Conservation (phyloP, 2,113 vertebrate species). For the Clinocottus analis region DNA sequence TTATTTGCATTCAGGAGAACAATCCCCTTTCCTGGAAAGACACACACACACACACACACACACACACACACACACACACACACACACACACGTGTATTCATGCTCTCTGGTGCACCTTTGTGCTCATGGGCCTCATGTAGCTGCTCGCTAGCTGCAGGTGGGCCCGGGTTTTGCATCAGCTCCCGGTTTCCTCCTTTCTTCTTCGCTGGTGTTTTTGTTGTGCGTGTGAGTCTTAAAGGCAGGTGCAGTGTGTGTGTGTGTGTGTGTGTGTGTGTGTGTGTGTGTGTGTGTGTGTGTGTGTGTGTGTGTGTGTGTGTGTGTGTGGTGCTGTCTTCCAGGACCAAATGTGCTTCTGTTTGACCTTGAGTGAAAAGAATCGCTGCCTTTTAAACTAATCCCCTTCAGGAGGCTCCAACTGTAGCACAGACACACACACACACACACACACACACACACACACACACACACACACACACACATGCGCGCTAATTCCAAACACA, state of each 20-base stretch:
- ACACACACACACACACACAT: constrained; percentile 3
- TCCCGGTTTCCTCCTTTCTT: neutral
- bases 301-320: neutral
- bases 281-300: neutral
- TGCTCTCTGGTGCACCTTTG: neutral
- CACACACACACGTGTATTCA: neutral
- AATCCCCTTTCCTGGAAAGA: too few species aligned
- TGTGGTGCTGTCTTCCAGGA: constrained; percentile 26
- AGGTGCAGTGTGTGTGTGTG: neutral
- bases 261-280: neutral
- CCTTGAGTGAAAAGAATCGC: constrained; percentile 70
- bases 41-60: too few species aligned
- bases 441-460: constrained; percentile 2
- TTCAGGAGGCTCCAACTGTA: constrained; percentile 48
- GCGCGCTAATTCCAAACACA: constrained; percentile 16
- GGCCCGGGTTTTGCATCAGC: neutral
- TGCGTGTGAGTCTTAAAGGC: neutral
- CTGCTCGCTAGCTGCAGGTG: neutral
- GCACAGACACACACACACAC: constrained; percentile 17
- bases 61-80: neutral
- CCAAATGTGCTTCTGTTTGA: constrained; percentile 60
- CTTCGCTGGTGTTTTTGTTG: neutral
- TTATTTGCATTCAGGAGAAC: too few species aligned
- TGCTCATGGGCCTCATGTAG: neutral
- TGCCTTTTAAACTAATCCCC: constrained; percentile 68